Base-by-base conservation (phyloP, 2,888 invertebrate genomes). In the Muscina levida region DNA sequence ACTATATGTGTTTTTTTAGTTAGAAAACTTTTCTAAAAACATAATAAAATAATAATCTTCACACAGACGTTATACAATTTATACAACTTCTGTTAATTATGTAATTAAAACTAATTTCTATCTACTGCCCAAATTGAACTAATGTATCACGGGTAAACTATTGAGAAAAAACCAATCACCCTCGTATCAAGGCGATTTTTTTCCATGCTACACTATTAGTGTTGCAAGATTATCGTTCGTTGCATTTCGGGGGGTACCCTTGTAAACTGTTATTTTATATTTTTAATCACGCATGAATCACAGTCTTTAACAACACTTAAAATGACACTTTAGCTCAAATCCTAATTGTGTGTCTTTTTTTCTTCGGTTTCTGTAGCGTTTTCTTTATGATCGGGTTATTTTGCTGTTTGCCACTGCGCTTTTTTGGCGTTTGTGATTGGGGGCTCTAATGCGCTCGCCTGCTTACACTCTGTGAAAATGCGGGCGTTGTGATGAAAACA, bases 241-340 rank as follows among this genome's bases (percentile, higher is more conserved):
- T 22, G 8, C 24, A 11, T 46, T 10, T 10, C 37, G 10, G 10
- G 37, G 37, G 10, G 37, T 37, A 10, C 37, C 4, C n/a, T n/a
- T n/a, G n/a, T n/a, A n/a, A 53, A 53, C 48, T 62, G 13, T 39
- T 68, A 26, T 39, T 48, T n/a, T 17, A 51, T 57, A 65, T 39
- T 75, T 79, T 70, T 77, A 82, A 82, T 83, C 78, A 83, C 82
- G 75, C 77, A 77, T 82, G 77, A 83, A 82, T 82, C 83, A 79
- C 72, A 66, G 72, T 44, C 76, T 73, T 71, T 77, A 77, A 82
- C 66, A 72, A 71, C 76, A 76, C 82, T 19, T 79, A 77, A 77
- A 82, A 74, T 76, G 82, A 79, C 79, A 73, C 77, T 79, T 77
- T 82, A 73, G 73, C 77, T 80, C 70, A 80, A 80, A 73, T 77